These are phyloP conservation scores for Dasyornis broadbenti DNA, from an alignment of 2,113 vertebrate species.

Conservation along the genomic window DNA sequence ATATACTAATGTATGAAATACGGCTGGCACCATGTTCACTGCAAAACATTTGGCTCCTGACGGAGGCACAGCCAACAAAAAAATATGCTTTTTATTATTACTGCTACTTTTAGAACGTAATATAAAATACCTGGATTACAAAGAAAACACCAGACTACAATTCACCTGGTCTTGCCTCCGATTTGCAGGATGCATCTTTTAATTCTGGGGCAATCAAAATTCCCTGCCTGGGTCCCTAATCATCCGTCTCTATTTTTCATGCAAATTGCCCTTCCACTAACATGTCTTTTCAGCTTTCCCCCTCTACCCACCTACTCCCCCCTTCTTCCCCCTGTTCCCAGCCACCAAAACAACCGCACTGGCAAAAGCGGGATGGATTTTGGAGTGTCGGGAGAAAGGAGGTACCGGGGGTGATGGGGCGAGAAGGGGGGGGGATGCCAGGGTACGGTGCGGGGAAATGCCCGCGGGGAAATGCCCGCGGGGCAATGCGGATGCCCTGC, in stretches of 20 bases:
- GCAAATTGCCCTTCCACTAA: constrained; percentile 65
- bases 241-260: constrained; percentile 72
- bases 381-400: constrained; percentile 8
- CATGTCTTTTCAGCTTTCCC: constrained; percentile 38
- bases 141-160: constrained; percentile 55
- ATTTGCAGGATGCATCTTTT: constrained; percentile 49
- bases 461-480: background rate
- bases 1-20: constrained; percentile 74
- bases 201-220: constrained; percentile 67
- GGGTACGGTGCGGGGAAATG: background rate
- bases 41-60: constrained; percentile 62
- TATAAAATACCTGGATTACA: constrained; percentile 1
- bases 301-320: constrained; percentile 31
- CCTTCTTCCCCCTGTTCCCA: background rate
- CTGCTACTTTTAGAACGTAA: constrained; percentile 57
- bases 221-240: constrained; percentile 67
- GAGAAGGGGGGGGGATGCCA: background rate
- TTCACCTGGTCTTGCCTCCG: constrained; percentile 50
- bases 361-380: constrained; percentile 10
- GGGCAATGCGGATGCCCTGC: background rate
- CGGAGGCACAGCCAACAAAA: constrained; percentile 35
- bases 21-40: constrained; percentile 32
- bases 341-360: background rate
- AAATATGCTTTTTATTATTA: background rate
- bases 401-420: background rate